phyloP scores from a whole-genome alignment of 2,113 vertebrate species.

The Hylia prasina region DNA sequence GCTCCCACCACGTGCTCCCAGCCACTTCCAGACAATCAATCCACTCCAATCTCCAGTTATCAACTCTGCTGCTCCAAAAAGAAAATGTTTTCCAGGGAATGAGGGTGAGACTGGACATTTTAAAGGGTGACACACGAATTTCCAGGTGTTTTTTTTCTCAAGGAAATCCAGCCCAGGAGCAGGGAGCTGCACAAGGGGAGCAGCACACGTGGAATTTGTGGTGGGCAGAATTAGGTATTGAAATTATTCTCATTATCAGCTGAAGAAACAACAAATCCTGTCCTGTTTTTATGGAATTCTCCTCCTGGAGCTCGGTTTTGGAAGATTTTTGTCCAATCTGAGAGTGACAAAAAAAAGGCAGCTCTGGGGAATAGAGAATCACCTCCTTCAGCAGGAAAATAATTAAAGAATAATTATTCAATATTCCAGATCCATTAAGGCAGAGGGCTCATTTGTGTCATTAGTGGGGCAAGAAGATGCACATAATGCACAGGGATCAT shows the following conservation, averaged over 20 bases:
- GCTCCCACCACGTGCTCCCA: background rate
- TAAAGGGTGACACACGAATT: rapidly evolving
- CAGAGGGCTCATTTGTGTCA: background rate
- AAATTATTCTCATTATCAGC: background rate
- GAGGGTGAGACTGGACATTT: rapidly evolving
- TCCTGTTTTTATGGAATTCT: background rate
- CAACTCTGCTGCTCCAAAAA: background rate
- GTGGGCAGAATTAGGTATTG: rapidly evolving
- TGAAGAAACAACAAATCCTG: background rate
- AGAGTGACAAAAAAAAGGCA: background rate
- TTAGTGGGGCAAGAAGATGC: background rate
- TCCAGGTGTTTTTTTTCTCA: background rate
- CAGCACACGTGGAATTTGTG: rapidly evolving
- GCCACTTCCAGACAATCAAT: background rate
- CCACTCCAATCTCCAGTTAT: background rate
- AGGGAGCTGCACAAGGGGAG: background rate
- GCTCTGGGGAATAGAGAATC: background rate
- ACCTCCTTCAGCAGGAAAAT: background rate
- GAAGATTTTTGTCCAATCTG: background rate
- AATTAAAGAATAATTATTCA: background rate
- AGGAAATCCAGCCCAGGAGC: background rate
- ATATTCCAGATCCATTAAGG: background rate
- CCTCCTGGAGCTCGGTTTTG: background rate
- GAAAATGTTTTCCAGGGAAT: background rate
- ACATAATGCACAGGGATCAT: background rate